Evolutionary conservation across 2,888 invertebrate species (phyloP), one percentile per base, ranked within the genome.

Genomic region (Callosobruchus maculatus): DNA sequence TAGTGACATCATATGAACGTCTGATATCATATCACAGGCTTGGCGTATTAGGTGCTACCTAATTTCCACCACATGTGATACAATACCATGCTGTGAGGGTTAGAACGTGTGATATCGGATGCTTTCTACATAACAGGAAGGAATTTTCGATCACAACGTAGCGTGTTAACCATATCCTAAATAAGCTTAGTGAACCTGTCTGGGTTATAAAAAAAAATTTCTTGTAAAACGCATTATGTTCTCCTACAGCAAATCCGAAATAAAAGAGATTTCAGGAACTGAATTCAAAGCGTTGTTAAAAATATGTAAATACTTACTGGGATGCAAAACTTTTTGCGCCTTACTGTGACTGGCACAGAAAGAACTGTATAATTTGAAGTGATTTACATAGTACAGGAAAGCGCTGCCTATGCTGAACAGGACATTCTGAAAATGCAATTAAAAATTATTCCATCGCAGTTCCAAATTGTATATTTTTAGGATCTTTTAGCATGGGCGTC

Each of bases 261-360:
- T 49, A 49, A 13, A 5, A 13, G 49, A 20, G 49, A n/a, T 26
- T 20, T 26, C 2, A n/a, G 31, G 21, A 31, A 71, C 20, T 68
- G 49, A 74, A 76, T 76, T 72, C 74, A 73, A 76, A 74, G 73
- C 67, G 31, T 22, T 71, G 49, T 49, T 49, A 49, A 49, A 49
- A 49, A 49, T 49, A 49, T 49, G 49, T 49, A 49, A 49, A 68
- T 83, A 92, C 95, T 94, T 91, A 97, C 97, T 97, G 85, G 97
- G 97, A 91, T 98, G 97, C 85, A 98, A 91, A 85, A 98, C 96
- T 91, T 98, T 98, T 89, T 98, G 98, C 79, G 98, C 97, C 90
- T 98, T 97, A 85, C 98, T 98, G 88, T 99, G 98, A 89, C 97
- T 97, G 80, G 98, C 98, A 89, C 98, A 98, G 90, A 98, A 98